Base-by-base conservation (phyloP, 2,113 vertebrate species). In the Apteryx owenii region DNA sequence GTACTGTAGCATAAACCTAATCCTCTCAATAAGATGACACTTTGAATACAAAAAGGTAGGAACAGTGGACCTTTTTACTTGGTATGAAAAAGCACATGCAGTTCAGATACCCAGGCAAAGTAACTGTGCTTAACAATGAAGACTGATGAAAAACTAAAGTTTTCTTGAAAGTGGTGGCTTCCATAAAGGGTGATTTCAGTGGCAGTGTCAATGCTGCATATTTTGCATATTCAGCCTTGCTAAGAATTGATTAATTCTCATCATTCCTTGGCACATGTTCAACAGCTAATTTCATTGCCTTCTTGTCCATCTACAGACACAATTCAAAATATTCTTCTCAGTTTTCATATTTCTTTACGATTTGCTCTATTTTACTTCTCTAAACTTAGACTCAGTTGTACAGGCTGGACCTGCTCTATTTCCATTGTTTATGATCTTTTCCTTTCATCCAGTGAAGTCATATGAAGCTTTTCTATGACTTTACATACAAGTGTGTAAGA, bases 11-110 rank as follows among this genome's bases (percentile, higher is more conserved):
- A 85, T 92, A 96, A 93, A 82, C 79, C 26, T 93, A 89, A 96
- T 88, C 93, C 66, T 93, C 89, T 93, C 84, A 84, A 73, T 92
- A 96, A 95, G 77, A 88, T 53, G 36, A 94, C 70, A 80, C 31
- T n/a, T 83, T 81, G 54, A 85, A 90, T 86, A 94, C 53, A 61
- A 95, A 96, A 94, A 89, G 36, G 15, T 61, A 94, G 93, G 26
- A 92, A 96, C 97, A 93, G 29, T 42, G 29, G 18, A 53, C 44
- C 14, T 90, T 78, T 81, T 84, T 70, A 75, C 58, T 76, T 71
- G 11, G 8, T 29, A 29, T 62, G 29, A 86, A 85, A 85, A 88
- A 79, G 22, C 36, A 4, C 20, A 60, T 36, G 11, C 6, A 15
- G 29, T 89, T 72, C 79, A 83, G 56, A 72, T 33, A 54, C 4